Conservation (phyloP, 30 jellyfish, hydroid and myxozoan genomes). For the Clytia hemisphaerica region DNA sequence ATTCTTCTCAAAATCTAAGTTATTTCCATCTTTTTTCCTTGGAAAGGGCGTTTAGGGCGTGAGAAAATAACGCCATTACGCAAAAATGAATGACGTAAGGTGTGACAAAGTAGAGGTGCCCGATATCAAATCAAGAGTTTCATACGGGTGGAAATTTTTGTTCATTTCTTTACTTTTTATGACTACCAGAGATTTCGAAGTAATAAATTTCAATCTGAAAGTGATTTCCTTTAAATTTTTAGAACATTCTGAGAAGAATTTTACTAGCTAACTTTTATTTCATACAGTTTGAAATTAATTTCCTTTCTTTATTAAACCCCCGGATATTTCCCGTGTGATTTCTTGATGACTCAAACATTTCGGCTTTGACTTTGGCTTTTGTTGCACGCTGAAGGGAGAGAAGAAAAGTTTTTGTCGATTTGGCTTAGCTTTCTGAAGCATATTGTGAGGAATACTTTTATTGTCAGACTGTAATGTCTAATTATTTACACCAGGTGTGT, state of each 20-base stretch:
- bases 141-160: not conserved
- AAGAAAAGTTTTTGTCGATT: too few species aligned
- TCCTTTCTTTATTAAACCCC: too few species aligned
- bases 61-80: too few species aligned
- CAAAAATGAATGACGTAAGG: slow-evolving; percentile 50
- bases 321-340: not conserved
- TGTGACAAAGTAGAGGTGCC: slow-evolving; percentile 31
- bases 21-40: too few species aligned
- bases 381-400: slow-evolving; percentile 40
- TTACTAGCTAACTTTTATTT: not conserved
- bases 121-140: not conserved
- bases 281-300: too few species aligned
- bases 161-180: too few species aligned
- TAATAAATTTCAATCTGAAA: not conserved
- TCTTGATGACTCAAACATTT: slow-evolving; percentile 13
- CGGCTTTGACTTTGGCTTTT: slow-evolving; percentile 7
- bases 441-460: not conserved
- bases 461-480: slow-evolving; percentile 69
- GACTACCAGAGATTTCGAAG: too few species aligned
- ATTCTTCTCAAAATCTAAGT: too few species aligned
- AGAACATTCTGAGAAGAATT: not conserved
- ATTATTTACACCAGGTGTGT: slow-evolving; percentile 73
- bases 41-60: too few species aligned
- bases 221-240: not conserved
- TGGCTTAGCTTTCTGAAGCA: not conserved